These are phyloP conservation scores for Noturus placidus DNA, from an alignment of 2,113 vertebrate species.

Conservation along the genomic window DNA sequence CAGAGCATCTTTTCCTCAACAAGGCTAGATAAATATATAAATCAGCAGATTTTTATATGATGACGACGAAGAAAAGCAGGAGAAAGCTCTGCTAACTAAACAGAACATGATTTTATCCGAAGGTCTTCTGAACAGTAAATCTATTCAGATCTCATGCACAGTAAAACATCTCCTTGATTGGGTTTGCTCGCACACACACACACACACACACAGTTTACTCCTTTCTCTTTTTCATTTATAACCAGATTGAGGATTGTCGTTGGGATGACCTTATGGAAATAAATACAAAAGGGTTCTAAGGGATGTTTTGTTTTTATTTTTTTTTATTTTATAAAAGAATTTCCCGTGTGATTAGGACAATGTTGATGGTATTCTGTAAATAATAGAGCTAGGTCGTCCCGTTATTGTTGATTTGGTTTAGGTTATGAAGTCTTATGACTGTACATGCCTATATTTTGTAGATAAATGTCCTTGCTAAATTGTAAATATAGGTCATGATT, in stretches of 20 bases:
- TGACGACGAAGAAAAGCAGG: not conserved
- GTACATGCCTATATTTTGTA: slow-evolving; percentile 43
- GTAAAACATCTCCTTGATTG: not conserved
- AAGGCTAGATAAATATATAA: not conserved
- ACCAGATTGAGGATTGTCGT: not conserved
- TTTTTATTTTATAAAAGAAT: too few relatives aligned
- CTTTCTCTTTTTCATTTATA: not conserved
- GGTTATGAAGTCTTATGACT: slow-evolving; percentile 13
- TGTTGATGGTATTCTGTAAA: slow-evolving; percentile 45
- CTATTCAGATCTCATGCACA: not conserved
- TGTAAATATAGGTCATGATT: slow-evolving; percentile 22
- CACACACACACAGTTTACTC: not conserved
- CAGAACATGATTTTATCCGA: not conserved
- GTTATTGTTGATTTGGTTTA: slow-evolving; percentile 27
- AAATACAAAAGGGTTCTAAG: not conserved
- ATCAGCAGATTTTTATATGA: not conserved
- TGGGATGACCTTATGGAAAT: not conserved
- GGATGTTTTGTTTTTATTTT: not conserved
- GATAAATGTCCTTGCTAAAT: slow-evolving; percentile 34
- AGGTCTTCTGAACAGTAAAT: not conserved
- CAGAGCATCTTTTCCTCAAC: not conserved
- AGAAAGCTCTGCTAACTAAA: not conserved
- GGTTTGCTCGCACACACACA: not conserved
- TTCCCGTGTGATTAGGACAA: not conserved
- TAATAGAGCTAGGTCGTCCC: slow-evolving; percentile 24